Evolutionary conservation across 2,113 vertebrate genomes (phyloP).

Genomic region (Tinamus guttatus): DNA sequence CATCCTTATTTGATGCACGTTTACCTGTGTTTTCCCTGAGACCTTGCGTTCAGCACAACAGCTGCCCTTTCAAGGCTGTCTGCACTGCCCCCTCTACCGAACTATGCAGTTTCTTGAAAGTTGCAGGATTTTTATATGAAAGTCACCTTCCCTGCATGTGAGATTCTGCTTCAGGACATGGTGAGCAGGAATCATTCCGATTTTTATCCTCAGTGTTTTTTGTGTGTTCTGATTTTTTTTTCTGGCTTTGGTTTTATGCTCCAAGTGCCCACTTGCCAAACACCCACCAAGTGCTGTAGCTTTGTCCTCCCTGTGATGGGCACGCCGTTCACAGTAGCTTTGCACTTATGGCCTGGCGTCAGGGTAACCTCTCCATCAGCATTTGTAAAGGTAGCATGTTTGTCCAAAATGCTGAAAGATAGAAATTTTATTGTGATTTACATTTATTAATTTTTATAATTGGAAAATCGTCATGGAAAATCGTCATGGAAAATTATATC

Average conservation of each 20-base stretch:
- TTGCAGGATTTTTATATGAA: background rate
- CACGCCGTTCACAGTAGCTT: conserved; percentile 85
- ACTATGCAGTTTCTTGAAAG: background rate
- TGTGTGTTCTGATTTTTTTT: background rate
- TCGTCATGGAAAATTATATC: background rate
- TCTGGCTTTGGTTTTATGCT: background rate
- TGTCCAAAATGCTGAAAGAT: conserved; percentile 84
- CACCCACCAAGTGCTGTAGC: conserved; percentile 85
- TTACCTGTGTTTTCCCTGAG: background rate
- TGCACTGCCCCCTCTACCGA: background rate
- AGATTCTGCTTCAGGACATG: too few relatives aligned
- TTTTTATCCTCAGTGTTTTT: background rate
- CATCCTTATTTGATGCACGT: too few relatives aligned
- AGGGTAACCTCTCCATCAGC: conserved; percentile 77
- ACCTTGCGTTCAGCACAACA: background rate
- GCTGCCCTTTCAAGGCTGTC: background rate
- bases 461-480: background rate
- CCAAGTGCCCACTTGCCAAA: background rate
- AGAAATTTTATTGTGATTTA: background rate
- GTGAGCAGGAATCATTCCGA: background rate
- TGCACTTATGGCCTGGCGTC: conserved; percentile 77
- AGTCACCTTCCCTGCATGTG: background rate
- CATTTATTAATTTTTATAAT: background rate
- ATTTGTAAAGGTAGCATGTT: conserved; percentile 86
- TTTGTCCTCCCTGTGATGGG: conserved; percentile 74